Percentiles rank a stretch among this genome's conserved stretches.
Evolutionary conservation across 1,140 invertebrate genomes (phyloP).

Genomic region (Dufourea novaeangliae): DNA sequence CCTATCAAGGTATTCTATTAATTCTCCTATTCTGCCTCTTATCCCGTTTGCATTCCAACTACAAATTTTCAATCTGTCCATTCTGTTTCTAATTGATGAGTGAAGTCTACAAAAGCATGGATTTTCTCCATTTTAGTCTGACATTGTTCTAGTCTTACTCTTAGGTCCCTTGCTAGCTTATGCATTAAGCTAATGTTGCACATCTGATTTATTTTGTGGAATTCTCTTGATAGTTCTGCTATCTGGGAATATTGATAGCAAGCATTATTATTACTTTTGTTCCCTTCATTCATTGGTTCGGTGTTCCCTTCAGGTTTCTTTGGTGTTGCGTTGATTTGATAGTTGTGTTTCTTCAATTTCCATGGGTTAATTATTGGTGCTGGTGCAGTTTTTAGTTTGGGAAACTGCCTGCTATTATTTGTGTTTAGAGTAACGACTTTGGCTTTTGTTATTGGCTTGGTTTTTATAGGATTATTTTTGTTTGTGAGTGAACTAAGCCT

Average conservation of each 20-base stretch:
- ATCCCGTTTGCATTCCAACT: constrained; percentile 67
- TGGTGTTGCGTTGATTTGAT: background rate
- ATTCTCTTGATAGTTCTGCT: too few relatives aligned
- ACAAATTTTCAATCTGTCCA: constrained; percentile 49
- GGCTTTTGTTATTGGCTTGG: too few relatives aligned
- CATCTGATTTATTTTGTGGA: background rate
- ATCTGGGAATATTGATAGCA: too few relatives aligned
- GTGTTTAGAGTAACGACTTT: background rate
- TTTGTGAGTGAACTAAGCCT: constrained; percentile 18
- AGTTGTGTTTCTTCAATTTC: background rate
- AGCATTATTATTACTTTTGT: too few relatives aligned
- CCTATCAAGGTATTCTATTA: constrained; percentile 57
- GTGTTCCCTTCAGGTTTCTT: too few relatives aligned
- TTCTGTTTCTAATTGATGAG: background rate
- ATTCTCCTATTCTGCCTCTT: constrained; percentile 53
- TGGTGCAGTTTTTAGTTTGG: background rate
- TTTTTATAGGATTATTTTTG: too few relatives aligned
- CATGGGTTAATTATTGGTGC: background rate
- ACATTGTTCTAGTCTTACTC: background rate
- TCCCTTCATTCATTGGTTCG: too few relatives aligned
- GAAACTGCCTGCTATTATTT: constrained; percentile 18
- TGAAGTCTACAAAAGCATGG: background rate
- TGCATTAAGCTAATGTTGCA: background rate
- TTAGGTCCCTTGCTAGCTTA: background rate
- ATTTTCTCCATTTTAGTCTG: background rate